Percentiles rank a stretch among this genome's conserved stretches.
Evolutionary conservation across 2,797 vertebrate genomes (phyloP).

Genomic region (Sparidentex hasta): DNA sequence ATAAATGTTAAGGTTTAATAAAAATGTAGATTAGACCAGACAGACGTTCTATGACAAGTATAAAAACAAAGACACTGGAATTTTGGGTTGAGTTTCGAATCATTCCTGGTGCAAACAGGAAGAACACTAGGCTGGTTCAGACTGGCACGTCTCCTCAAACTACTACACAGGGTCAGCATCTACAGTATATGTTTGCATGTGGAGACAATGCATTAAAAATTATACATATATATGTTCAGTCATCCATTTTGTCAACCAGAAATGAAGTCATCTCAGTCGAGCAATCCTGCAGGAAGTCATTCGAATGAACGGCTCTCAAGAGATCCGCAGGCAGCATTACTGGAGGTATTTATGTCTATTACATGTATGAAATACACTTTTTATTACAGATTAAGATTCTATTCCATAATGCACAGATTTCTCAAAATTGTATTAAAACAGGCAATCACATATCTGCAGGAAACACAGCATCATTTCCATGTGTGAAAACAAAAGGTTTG

Average conservation of each 20-base stretch:
- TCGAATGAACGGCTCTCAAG: background rate
- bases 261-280: too few species aligned
- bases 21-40: background rate
- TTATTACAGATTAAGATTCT: background rate
- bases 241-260: background rate
- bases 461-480: background rate
- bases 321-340: too few species aligned
- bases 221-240: background rate
- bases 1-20: slow-evolving; percentile 15
- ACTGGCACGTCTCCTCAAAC: background rate
- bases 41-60: background rate
- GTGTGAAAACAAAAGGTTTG: slow-evolving; percentile 6
- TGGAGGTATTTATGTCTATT: background rate
- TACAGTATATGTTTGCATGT: background rate
- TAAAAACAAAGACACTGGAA: slow-evolving; percentile 4
- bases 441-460: background rate
- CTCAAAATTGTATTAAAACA: background rate
- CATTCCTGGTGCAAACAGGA: background rate
- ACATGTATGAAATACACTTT: background rate
- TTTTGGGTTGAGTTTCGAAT: background rate
- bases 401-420: background rate
- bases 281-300: too few species aligned
- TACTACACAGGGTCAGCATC: background rate
- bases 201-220: background rate
- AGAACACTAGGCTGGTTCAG: slow-evolving; percentile 9